Percentiles rank a stretch among this genome's conserved stretches.
phyloP scores from a whole-genome alignment of 2,113 vertebrate genomes.

The Nycticryphes semicollaris region DNA sequence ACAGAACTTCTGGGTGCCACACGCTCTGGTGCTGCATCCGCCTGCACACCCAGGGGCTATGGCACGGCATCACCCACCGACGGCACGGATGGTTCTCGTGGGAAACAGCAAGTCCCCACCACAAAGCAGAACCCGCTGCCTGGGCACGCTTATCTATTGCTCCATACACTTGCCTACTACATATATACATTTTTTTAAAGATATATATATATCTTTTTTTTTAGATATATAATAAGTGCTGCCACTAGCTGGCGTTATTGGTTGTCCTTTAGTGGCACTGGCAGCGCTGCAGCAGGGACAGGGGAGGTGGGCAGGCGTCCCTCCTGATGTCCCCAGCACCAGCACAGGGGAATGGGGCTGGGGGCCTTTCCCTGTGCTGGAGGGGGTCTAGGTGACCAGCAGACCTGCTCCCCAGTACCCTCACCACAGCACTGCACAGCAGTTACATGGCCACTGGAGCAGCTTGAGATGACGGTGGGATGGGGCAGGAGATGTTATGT shows the following conservation, averaged over 20 bases:
- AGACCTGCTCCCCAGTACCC: background rate
- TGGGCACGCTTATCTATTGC: background rate
- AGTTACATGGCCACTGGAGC: background rate
- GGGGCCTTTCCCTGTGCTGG: background rate
- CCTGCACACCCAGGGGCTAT: rapidly evolving
- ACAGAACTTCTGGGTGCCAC: rapidly evolving
- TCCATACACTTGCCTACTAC: rapidly evolving
- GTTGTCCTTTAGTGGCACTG: background rate
- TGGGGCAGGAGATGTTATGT: background rate
- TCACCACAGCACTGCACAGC: rapidly evolving
- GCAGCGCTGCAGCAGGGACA: background rate
- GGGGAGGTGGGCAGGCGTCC: background rate
- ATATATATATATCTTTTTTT: too few species aligned
- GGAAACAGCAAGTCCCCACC: background rate
- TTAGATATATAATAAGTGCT: background rate
- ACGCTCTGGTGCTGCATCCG: rapidly evolving
- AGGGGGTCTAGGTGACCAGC: background rate
- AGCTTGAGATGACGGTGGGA: rapidly evolving
- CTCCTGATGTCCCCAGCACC: background rate
- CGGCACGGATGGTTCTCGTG: background rate
- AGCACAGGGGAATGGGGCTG: rapidly evolving
- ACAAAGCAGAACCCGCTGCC: background rate
- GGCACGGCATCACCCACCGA: rapidly evolving
- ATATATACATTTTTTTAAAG: background rate
- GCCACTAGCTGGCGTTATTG: slow-evolving; percentile 61